Base-by-base conservation (phyloP, 2,888 invertebrate species). In the Agelastica alni region DNA sequence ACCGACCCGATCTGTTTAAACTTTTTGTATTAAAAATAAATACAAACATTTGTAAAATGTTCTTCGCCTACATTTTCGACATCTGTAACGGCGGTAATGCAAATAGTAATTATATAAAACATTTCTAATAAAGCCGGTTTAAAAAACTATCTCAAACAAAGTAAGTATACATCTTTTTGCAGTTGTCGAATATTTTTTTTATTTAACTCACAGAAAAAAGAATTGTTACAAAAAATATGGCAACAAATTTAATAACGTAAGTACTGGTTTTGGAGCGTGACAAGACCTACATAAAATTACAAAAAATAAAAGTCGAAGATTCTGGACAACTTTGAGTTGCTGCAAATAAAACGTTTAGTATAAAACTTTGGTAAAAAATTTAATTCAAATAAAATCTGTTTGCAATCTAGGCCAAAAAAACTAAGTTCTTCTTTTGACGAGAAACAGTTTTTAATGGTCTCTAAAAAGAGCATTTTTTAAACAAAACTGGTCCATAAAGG, bases 321-420 rank as follows among this genome's bases (percentile, higher is more conserved):
- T 49, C 22, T 32, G 14, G 32, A 41, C 30, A 31, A 14, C 20
- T 39, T 28, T 17, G 12, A 39, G 39, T 20, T 10, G 22, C 31
- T 41, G 32, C 41, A 49, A 48, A 49, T 48, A 48, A 48, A 48
- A 26, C 2, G 48, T 20, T 41, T 20, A 16, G 22, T 48, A 48
- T 41, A 41, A 49, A 49, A 48, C 22, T 48, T 41, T 13, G 30
- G 30, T 30, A 41, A 41, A 37, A 48, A 48, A 46, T 13, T 20
- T 32, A 17, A 20, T 22, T 45, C 13, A 41, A 48, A 41, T 41
- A 41, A 48, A 48, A 30, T 39, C 6, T 39, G 16, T 22, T 16
- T 39, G 39, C 31, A 39, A 31, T 10, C 20, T 41, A 41, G 41
- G 22, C 17, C 18, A 48, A 48, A 39, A 48, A 26, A 37, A 17